Evolutionary conservation across 2,888 invertebrate genomes (phyloP).

Genomic region (Chymomyza fuscimana): DNA sequence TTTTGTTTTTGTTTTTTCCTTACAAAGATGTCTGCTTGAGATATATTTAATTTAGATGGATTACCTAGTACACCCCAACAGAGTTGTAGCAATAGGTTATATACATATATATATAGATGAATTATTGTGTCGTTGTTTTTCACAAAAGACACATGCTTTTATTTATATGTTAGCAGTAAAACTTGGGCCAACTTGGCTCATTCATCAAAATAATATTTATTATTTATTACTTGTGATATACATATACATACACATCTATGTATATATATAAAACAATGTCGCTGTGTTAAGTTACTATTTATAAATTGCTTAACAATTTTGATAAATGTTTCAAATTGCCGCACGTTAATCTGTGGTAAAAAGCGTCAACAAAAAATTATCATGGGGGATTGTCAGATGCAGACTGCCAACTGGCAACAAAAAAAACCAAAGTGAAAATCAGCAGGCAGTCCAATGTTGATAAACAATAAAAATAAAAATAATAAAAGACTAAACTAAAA

Average conservation of each 20-base stretch:
- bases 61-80: too few relatives aligned
- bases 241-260: background rate
- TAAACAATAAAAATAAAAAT: conserved; percentile 24
- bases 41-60: too few relatives aligned
- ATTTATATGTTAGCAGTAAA: background rate
- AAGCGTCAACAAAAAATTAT: conserved; percentile 9
- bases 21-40: too few relatives aligned
- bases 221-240: conserved; percentile 23
- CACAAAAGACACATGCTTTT: background rate
- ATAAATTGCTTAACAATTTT: background rate
- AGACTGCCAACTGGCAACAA: background rate
- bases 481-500: conserved; percentile 10
- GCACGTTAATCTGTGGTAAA: conserved; percentile 42
- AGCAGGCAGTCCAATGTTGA: conserved; percentile 6
- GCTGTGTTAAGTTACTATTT: background rate
- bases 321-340: conserved; percentile 19
- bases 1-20: too few relatives aligned
- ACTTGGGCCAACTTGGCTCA: conserved; percentile 11
- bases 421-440: conserved; percentile 17
- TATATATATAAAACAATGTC: conserved; percentile 8
- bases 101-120: background rate
- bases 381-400: background rate
- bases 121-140: background rate
- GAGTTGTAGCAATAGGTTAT: too few relatives aligned
- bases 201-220: conserved; percentile 23